These are phyloP conservation scores for Phrynocephalus vlangalii DNA, from an alignment of 2,797 vertebrate species.

Conservation along the genomic window DNA sequence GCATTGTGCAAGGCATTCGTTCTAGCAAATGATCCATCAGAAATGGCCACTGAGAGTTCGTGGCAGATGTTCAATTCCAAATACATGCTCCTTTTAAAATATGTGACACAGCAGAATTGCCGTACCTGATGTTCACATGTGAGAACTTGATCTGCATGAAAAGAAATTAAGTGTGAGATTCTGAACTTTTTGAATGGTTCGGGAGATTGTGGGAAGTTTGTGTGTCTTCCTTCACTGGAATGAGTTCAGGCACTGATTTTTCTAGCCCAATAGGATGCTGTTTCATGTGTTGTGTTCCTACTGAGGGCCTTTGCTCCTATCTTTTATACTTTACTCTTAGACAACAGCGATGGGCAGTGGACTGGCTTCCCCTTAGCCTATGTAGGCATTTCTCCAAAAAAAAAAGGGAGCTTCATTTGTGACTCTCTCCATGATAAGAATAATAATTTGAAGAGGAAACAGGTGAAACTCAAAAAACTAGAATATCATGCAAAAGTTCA, in stretches of 20 bases:
- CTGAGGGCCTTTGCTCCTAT: background rate
- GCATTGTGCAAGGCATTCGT: slow-evolving; percentile 7
- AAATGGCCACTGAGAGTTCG: slow-evolving; percentile 26
- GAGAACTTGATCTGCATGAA: slow-evolving; percentile 8
- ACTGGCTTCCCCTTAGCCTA: no score
- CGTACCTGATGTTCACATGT: background rate
- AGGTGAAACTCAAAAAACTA: no score
- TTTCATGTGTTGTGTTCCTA: no score
- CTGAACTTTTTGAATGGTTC: background rate
- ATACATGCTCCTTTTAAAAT: slow-evolving; percentile 35
- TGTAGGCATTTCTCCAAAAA: no score
- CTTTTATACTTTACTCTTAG: background rate
- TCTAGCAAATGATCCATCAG: slow-evolving; percentile 43
- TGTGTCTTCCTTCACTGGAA: background rate
- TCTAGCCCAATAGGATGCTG: background rate
- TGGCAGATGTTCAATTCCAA: slow-evolving; percentile 60
- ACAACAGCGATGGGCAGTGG: no score
- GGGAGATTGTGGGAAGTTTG: no score
- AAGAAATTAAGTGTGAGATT: background rate
- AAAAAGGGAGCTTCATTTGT: background rate
- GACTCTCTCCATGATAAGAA: no score
- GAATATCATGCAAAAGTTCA: no score
- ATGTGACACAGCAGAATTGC: background rate
- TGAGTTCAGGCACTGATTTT: background rate
- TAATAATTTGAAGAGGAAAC: no score